Base-by-base conservation (phyloP, 2,113 vertebrate genomes). In the Vidua chalybeata region DNA sequence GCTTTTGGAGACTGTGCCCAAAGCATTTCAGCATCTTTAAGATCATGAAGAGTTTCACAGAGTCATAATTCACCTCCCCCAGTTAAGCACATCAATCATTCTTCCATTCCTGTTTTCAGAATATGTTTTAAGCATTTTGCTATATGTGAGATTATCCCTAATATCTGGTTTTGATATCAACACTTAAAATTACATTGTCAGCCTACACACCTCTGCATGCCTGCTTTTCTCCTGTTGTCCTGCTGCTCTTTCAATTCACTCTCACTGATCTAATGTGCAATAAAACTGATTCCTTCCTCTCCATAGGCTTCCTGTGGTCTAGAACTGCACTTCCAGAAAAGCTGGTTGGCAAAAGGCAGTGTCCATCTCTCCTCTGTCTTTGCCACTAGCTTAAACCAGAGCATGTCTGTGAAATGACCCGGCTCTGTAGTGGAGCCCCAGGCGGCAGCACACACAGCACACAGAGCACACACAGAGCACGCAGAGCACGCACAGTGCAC, bases 1-100 rank as follows among this genome's bases (percentile, higher is more conserved):
- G 93, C 93, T 90, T 83, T 74, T 46, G 28, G 68, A 91, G 83
- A 45, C 61, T 35, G 59, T 84, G 76, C 92, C 76, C n/a, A 55
- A 54, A 94, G 87, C 85, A 30, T 74, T 93, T 69, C 73, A 71
- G 85, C 78, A 83, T 91, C 78, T 91, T 66, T 76, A 80, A 54
- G 46, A 89, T 78, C 74, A 62, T 11, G 62, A 83, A 67, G 71
- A 74, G 68, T 72, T 85, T 93, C 85, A 83, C 28, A 54, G 9
- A 55, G 52, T n/a, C 73, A 24, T 26, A 55, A 80, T 26, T 26
- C 87, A 51, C 61, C 39, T 10, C 30, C n/a, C 15, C 41, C 31
- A 62, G 52, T 80, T 67, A 43, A 49, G 54, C 52, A 51, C 2
- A 33, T 69, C 78, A 51, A 16, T 87, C 66, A 35, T 51, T 58